phyloP scores from a whole-genome alignment of 2,888 invertebrate species.

The Dimorphilus gyrociliatus region DNA sequence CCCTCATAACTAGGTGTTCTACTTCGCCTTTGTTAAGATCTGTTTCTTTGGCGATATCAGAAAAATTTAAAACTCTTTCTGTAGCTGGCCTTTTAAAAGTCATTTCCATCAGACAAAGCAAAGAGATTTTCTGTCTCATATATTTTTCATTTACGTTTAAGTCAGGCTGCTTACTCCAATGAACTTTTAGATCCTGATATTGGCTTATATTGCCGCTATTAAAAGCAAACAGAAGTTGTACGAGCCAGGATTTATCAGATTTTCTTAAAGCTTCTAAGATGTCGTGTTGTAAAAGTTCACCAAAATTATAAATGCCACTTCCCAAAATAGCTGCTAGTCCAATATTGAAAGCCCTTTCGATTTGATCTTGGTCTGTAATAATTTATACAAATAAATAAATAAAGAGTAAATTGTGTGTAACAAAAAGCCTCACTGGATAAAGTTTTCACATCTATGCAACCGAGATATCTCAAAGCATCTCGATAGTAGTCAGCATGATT shows the following conservation, averaged over 20 bases:
- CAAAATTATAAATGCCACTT: constrained; percentile 78
- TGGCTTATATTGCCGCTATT: constrained; percentile 48
- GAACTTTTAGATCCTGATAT: constrained; percentile 45
- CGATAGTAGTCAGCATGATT: constrained; percentile 81
- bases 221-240: constrained; percentile 50
- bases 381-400: no score
- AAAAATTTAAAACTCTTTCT: constrained; percentile 65
- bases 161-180: constrained; percentile 62
- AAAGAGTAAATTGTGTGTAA: no score
- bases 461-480: constrained; percentile 63
- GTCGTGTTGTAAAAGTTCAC: constrained; percentile 90
- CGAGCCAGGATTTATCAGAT: constrained; percentile 63
- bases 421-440: constrained; percentile 40
- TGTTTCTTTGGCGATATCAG: constrained; percentile 72
- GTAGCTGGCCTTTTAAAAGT: constrained; percentile 83
- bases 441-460: constrained; percentile 54
- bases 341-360: constrained; percentile 61
- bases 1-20: constrained; percentile 92
- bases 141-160: constrained; percentile 61
- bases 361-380: constrained; percentile 21
- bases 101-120: constrained; percentile 97
- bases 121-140: constrained; percentile 75
- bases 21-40: constrained; percentile 54
- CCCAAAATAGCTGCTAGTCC: constrained; percentile 80
- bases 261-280: constrained; percentile 66